Evolutionary conservation across 2,888 invertebrate species (phyloP), one percentile per base, ranked within the genome.

Genomic region (Monopis laevigella): DNA sequence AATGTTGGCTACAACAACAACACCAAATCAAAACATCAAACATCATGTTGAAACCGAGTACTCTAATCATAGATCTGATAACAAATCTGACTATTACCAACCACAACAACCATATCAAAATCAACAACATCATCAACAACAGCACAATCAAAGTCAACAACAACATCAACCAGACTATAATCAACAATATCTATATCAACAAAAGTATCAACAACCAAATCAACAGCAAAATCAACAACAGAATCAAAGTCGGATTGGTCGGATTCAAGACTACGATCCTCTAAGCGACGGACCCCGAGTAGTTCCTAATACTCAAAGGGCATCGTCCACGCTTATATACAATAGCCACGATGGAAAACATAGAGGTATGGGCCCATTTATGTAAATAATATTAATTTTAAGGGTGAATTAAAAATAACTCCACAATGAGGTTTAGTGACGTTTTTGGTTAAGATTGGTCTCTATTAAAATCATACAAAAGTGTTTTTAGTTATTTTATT

Each of bases 241-340:
- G 6, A 49, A 48, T n/a, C 57, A 63, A 39, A 71, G 71, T 63
- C 82, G 82, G 62, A 85, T 91, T 60, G 86, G 90, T 48, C 84
- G 89, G 75, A 90, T 91, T 51, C 89, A 89, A 49, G 92, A 92
- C 57, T 92, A 91, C 56, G 92, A 92, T 64, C 91, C 92, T 2
- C 71, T 88, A 48, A 86, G 84, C 51, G 89, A 89, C 56, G 86
- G 88, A 36, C 88, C 88, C 11, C 82, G 89, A 46, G 83, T 82
- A 38, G 82, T 86, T 45, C 88, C 89, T 1, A 90, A 89, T 59
- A 88, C 92, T 3, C 86, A 88, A 45, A 82, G 92, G 53, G 88
- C 89, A 54, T 89, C 90, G 2, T 90, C 92, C 40, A 93, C 92
- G 13, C 84, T 94, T 49, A 92, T 94, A 56, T 94, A 93, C 69